A percentile compares a stretch with the other conserved stretches of the same genome.
Conservation (phyloP, 2,797 vertebrate genomes). For the Sebastes aleutianus region DNA sequence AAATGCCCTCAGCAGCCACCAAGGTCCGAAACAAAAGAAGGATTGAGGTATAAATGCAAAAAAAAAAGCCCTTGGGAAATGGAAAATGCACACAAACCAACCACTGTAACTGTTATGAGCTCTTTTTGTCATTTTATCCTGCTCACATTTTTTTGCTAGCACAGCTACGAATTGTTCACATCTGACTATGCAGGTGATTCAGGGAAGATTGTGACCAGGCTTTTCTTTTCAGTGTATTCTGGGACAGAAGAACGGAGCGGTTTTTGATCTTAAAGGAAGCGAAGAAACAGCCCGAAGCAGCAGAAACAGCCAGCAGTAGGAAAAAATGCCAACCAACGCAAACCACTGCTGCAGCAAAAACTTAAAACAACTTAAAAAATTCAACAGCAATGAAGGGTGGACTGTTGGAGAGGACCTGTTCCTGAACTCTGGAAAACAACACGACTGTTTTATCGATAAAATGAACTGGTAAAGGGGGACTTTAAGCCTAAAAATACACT, state of each 20-base stretch:
- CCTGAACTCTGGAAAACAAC: background rate
- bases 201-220: background rate
- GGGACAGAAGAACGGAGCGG: background rate
- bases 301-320: constrained; percentile 1
- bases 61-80: background rate
- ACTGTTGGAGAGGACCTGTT: background rate
- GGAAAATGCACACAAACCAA: background rate
- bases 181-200: background rate
- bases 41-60: background rate
- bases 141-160: background rate
- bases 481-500: background rate
- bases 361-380: background rate
- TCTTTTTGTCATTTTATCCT: background rate
- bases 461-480: background rate
- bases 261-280: background rate
- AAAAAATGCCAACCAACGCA: background rate
- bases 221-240: background rate
- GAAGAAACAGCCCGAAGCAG: constrained; percentile 31
- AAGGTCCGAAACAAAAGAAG: background rate
- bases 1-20: background rate
- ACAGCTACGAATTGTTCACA: background rate
- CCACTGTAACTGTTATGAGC: background rate
- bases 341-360: background rate
- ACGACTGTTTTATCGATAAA: background rate
- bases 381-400: background rate